A percentile compares a stretch with the other conserved stretches of the same genome.
These are phyloP conservation scores for Orthosia incerta DNA, from an alignment of 2,888 invertebrate genomes.

Conservation along the genomic window DNA sequence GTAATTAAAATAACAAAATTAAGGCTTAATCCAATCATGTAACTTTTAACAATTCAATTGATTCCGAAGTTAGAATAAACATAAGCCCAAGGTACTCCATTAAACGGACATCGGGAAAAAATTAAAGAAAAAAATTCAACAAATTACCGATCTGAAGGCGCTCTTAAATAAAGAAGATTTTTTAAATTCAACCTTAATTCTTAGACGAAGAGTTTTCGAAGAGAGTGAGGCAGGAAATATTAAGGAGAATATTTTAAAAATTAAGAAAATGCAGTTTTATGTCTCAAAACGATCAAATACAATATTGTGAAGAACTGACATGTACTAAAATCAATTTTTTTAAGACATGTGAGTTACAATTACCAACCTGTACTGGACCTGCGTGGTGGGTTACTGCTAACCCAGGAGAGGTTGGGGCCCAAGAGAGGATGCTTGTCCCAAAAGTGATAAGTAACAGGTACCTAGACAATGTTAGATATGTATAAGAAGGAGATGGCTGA, in stretches of 20 bases:
- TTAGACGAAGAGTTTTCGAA: slow-evolving; percentile 72
- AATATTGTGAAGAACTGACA: not conserved
- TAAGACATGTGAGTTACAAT: too few relatives aligned
- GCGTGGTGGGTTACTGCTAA: too few relatives aligned
- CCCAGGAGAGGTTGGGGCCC: too few relatives aligned
- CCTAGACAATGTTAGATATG: too few relatives aligned
- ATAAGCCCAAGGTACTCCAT: slow-evolving; percentile 82
- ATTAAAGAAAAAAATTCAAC: slow-evolving; percentile 87
- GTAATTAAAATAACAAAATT: slow-evolving; percentile 78
- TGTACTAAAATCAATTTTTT: not conserved
- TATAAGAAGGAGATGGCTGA: too few relatives aligned
- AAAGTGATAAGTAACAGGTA: too few relatives aligned
- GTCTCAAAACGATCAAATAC: too few relatives aligned
- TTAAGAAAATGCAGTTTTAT: not conserved
- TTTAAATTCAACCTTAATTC: slow-evolving; percentile 88
- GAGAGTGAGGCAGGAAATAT: slow-evolving; percentile 69
- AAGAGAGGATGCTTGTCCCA: too few relatives aligned
- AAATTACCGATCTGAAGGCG: slow-evolving; percentile 84
- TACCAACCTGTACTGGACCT: too few relatives aligned
- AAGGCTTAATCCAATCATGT: slow-evolving; percentile 75
- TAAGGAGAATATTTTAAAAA: not conserved
- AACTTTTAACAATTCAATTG: slow-evolving; percentile 81
- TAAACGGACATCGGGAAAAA: slow-evolving; percentile 84
- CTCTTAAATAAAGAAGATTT: slow-evolving; percentile 84
- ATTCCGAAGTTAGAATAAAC: slow-evolving; percentile 85